Base-by-base conservation (phyloP, 2,888 invertebrate species). In the Tinea pellionella region DNA sequence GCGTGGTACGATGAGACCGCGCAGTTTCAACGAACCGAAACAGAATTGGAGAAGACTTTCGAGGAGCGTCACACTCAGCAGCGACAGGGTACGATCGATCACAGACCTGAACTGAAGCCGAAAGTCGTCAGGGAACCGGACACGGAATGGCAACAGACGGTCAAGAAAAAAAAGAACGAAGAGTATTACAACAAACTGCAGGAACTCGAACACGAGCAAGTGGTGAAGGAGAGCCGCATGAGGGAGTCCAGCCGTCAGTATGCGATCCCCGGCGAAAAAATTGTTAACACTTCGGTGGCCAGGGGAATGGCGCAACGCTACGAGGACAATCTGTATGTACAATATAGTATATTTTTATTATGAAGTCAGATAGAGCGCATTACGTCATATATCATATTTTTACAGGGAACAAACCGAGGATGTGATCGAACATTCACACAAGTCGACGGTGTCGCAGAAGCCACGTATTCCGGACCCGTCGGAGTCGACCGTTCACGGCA, bases 1-100 rank as follows among this genome's bases (percentile, higher is more conserved):
- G 96, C 96, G 70, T 97, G 96, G 96, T 97, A 97, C 89, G 96
- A 97, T 88, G 96, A 95, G 78, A 91, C 95, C 75, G 89, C 93
- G 66, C 92, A 92, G 75, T 96, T 95, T 82, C 96, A 96, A 82
- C 92, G 96, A 65, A 88, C 90, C 77, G 94, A 93, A 69, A 94
- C 93, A 61, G 96, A 97, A 82, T 88, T 96, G 69, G 95, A 95
- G 77, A 92, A 93, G 77, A 92, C 94, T 57, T 96, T 96, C 75
- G 96, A 96, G 73, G 96, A 96, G 77, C 91, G 95, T 65, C 92
- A 92, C 70, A 89, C 89, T 57, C 80, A 92, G 68, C 90, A 92
- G 65, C 92, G 94, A 67, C 90, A 91, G 69, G 89, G 88, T 43
- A 91, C 89, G 59, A 89, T 91, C 65, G 89, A 89, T 61, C 88